phyloP scores from a whole-genome alignment of 2,113 vertebrate genomes.

The Eublepharis macularius region DNA sequence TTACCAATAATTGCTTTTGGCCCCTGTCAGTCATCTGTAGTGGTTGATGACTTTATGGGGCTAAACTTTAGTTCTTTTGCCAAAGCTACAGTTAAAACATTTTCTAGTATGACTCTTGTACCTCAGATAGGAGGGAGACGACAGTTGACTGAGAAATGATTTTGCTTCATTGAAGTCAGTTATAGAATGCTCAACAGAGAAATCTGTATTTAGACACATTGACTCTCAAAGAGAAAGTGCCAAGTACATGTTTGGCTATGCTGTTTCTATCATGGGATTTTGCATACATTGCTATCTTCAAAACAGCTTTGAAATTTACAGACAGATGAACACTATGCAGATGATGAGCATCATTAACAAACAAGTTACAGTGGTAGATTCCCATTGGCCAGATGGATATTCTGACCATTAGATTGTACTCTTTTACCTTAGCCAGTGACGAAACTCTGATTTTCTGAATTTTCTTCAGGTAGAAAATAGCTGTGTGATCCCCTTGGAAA shows the following conservation, averaged over 20 bases:
- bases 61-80: neutral
- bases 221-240: conserved; percentile 11
- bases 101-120: neutral
- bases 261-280: conserved; percentile 22
- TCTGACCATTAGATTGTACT: neutral
- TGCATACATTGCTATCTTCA: neutral
- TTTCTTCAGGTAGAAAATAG: neutral
- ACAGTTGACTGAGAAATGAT: neutral
- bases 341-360: conserved; percentile 1
- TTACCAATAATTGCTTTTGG: neutral
- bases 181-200: neutral
- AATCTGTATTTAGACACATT: neutral
- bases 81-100: neutral
- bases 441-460: neutral
- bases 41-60: neutral
- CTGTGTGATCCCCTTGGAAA: neutral
- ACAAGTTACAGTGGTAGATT: neutral
- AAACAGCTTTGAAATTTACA: conserved; percentile 14
- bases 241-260: neutral
- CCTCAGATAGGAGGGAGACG: neutral
- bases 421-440: neutral
- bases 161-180: neutral
- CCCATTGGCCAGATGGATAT: neutral
- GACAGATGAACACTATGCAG: conserved; percentile 9
- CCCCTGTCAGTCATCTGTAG: neutral